These are phyloP conservation scores for Rutpela maculata DNA, from an alignment of 2,888 invertebrate genomes.

Conservation along the genomic window DNA sequence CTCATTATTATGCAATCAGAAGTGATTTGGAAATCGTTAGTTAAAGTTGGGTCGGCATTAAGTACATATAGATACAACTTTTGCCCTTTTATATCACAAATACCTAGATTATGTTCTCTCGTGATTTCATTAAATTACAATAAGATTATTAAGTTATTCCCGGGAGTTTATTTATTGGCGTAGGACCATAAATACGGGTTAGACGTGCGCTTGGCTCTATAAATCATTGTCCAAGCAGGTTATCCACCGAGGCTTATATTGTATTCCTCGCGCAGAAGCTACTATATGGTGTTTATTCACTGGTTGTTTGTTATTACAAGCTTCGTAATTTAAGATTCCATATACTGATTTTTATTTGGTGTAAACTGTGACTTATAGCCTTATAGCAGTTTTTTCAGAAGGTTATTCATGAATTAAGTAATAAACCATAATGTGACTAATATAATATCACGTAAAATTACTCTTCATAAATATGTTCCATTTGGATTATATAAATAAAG, in stretches of 20 bases:
- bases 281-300: conserved; percentile 48
- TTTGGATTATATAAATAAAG: neutral
- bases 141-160: conserved; percentile 61
- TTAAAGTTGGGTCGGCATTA: conserved; percentile 1
- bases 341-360: conserved; percentile 29
- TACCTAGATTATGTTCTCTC: conserved; percentile 57
- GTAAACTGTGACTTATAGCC: conserved; percentile 4
- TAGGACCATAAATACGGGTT: conserved; percentile 52
- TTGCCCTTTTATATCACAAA: conserved; percentile 40
- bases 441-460: neutral
- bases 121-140: conserved; percentile 58
- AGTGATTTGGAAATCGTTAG: neutral
- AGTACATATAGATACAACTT: neutral
- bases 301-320: conserved; percentile 47
- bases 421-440: neutral
- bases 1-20: neutral
- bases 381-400: neutral
- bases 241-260: conserved; percentile 43
- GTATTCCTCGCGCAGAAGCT: conserved; percentile 49
- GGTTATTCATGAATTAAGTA: conserved; percentile 1
- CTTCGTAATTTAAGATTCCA: conserved; percentile 39
- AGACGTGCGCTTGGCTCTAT: conserved; percentile 49
- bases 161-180: conserved; percentile 49
- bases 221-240: conserved; percentile 50
- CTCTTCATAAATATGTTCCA: neutral